phyloP scores from a whole-genome alignment of 2,797 vertebrate species.

The Simalia tracyae region DNA sequence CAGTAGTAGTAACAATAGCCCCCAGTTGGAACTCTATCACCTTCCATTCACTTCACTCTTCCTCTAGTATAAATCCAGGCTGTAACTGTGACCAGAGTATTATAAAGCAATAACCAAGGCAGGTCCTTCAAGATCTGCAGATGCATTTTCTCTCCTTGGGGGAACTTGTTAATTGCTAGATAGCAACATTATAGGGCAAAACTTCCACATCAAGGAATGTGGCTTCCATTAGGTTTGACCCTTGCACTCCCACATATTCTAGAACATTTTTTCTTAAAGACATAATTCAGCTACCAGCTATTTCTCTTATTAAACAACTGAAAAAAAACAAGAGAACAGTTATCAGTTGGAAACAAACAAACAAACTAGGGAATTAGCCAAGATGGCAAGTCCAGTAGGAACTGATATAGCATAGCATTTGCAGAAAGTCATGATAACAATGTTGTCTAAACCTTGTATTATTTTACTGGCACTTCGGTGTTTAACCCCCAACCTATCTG shows the following conservation, averaged over 20 bases:
- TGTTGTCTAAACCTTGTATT: neutral
- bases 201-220: neutral
- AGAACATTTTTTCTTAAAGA: neutral
- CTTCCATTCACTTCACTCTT: neutral
- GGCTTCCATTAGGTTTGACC: neutral
- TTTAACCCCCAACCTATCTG: neutral
- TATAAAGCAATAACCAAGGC: neutral
- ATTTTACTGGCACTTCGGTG: neutral
- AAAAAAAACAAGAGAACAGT: neutral
- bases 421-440: neutral
- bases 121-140: neutral
- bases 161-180: neutral
- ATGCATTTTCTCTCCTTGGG: neutral
- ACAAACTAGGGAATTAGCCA: neutral
- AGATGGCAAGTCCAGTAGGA: neutral
- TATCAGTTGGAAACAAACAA: no score
- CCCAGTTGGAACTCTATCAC: neutral
- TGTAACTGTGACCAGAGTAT: neutral
- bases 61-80: neutral
- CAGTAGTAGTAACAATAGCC: neutral
- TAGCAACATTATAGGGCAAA: neutral
- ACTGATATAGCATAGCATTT: neutral
- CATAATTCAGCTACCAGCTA: neutral
- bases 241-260: neutral
- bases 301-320: neutral